phyloP scores from a whole-genome alignment of 2,797 vertebrate genomes.

The Anguilla marmorata region DNA sequence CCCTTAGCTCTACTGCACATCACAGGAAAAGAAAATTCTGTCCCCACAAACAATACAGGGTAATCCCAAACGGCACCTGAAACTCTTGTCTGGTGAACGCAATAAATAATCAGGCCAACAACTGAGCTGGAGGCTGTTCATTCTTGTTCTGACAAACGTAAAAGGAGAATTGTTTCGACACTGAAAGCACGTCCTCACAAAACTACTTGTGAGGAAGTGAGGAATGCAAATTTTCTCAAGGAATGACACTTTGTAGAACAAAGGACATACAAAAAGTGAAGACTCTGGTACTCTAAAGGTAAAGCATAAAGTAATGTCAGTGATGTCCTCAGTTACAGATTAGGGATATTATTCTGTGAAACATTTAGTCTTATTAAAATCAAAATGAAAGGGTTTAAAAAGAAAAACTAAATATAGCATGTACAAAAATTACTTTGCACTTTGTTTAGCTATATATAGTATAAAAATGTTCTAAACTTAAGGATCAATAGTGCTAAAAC shows the following conservation, averaged over 20 bases:
- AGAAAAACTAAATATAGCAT: not conserved
- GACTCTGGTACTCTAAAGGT: not conserved
- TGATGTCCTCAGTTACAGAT: not conserved
- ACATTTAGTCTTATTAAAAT: not conserved
- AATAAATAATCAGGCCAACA: constrained; percentile 11
- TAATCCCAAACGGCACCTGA: constrained; percentile 8
- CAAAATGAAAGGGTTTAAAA: not conserved
- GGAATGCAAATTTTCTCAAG: constrained; percentile 1
- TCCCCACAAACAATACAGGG: constrained; percentile 21
- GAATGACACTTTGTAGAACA: not conserved
- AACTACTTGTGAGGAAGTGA: not conserved
- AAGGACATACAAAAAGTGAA: not conserved
- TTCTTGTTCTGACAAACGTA: constrained; percentile 11
- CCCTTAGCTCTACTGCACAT: not conserved
- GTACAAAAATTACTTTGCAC: not conserved
- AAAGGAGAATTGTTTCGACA: not conserved
- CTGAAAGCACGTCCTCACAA: constrained; percentile 5
- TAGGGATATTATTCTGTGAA: not conserved
- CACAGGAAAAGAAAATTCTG: not conserved
- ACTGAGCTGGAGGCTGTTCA: constrained; percentile 8
- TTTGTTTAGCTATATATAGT: not conserved
- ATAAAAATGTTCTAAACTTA: not conserved
- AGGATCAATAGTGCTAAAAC: not conserved
- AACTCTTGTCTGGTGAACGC: constrained; percentile 9
- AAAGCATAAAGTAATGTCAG: not conserved